Conservation (phyloP, 2,888 invertebrate genomes). For the Drosophila borealis region DNA sequence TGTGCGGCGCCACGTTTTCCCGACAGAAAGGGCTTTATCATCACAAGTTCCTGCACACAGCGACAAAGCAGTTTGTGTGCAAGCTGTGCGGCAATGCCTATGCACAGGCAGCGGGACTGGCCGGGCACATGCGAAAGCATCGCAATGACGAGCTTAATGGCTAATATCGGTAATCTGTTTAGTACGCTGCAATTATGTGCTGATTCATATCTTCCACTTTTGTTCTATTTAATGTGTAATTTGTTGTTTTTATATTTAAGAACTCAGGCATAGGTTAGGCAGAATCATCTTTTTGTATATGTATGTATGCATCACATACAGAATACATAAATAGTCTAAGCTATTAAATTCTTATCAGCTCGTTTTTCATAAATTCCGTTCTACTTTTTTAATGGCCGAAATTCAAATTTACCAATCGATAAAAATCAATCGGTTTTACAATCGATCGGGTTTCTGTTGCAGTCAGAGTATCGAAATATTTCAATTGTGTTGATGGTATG, state of each 20-base stretch:
- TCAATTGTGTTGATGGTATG: background rate
- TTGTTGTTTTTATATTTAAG: conserved; percentile 35
- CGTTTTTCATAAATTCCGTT: conserved; percentile 2
- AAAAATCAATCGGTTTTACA: background rate
- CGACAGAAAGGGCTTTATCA: conserved; percentile 79
- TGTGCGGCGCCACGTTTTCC: conserved; percentile 78
- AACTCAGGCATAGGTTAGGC: conserved; percentile 50
- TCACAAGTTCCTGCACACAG: conserved; percentile 78
- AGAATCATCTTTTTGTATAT: conserved; percentile 4
- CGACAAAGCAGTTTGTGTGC: conserved; percentile 80
- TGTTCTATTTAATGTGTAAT: conserved; percentile 13
- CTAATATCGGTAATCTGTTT: conserved; percentile 2
- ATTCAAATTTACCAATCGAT: conserved; percentile 11
- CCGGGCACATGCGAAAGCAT: conserved; percentile 83
- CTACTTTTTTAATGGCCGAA: background rate
- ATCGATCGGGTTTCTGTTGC: background rate
- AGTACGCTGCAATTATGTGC: background rate
- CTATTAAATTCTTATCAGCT: conserved; percentile 31
- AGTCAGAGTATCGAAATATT: background rate
- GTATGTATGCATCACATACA: background rate
- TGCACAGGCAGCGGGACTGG: conserved; percentile 82
- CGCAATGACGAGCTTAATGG: conserved; percentile 63
- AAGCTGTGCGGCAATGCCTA: conserved; percentile 80
- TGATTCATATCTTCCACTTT: conserved; percentile 28
- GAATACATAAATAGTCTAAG: conserved; percentile 10